Conservation (phyloP, 2,888 invertebrate species). For the Hirtodrosophila confusa region DNA sequence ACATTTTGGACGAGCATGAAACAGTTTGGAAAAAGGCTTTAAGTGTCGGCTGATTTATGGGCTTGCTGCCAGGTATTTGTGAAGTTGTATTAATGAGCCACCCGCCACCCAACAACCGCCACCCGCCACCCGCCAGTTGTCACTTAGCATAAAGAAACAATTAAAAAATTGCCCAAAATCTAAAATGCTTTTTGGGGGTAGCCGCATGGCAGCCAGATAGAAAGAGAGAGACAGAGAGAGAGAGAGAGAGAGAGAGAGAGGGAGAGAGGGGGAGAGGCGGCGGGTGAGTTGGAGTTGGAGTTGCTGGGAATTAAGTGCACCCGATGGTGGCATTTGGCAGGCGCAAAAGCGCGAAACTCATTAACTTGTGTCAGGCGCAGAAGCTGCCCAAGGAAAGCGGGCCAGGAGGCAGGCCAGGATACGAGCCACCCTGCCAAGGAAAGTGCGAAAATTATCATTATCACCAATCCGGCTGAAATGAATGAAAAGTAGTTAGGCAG, state of each 20-base stretch:
- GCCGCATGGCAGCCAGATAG: constrained; percentile 71
- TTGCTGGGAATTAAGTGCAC: constrained; percentile 69
- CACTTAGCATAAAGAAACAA: constrained; percentile 83
- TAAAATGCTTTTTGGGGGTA: constrained; percentile 75
- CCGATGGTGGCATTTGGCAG: constrained; percentile 76
- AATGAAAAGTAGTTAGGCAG: constrained; percentile 17
- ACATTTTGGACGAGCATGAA: not conserved
- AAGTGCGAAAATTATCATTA: constrained; percentile 83
- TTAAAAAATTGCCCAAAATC: constrained; percentile 78
- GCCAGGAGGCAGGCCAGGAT: constrained; percentile 1
- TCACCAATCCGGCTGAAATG: constrained; percentile 65
- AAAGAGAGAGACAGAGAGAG: not conserved
- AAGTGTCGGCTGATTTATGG: constrained; percentile 69
- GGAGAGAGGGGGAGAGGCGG: no score
- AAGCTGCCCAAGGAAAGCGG: constrained; percentile 31
- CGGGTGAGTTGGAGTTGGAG: constrained; percentile 20
- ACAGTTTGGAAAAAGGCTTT: constrained; percentile 51
- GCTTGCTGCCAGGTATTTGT: constrained; percentile 57
- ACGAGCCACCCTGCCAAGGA: constrained; percentile 22
- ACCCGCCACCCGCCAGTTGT: constrained; percentile 43
- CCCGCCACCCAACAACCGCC: not conserved
- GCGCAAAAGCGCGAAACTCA: constrained; percentile 77
- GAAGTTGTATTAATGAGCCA: constrained; percentile 67
- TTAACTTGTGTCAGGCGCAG: constrained; percentile 75
- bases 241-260: constrained; percentile 1